A percentile compares a stretch with the other conserved stretches of the same genome.
These are phyloP conservation scores for Serinus canaria DNA, from an alignment of 2,113 vertebrate species.

Conservation along the genomic window DNA sequence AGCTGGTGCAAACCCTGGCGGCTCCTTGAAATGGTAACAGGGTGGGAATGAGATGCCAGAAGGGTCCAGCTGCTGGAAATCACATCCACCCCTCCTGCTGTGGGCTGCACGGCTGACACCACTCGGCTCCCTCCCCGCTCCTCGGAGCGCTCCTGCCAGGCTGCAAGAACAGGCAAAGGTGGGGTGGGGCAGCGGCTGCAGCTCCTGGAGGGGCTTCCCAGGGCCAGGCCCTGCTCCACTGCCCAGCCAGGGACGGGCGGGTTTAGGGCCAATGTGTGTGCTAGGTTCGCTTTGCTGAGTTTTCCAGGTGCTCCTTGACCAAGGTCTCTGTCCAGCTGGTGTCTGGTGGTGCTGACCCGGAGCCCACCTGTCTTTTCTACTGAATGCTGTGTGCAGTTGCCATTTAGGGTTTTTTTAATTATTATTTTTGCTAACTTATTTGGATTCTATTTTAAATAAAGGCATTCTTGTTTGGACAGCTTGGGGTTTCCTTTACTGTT, in stretches of 20 bases:
- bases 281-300: conserved; percentile 39
- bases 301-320: conserved; percentile 85
- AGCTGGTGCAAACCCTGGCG: background rate
- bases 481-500: background rate
- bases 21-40: background rate
- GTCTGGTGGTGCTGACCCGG: background rate
- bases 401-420: conserved; percentile 78
- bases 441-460: conserved; percentile 90
- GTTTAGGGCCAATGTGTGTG: conserved; percentile 69
- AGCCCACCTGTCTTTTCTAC: conserved; percentile 61
- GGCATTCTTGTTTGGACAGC: conserved; percentile 77
- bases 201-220: background rate
- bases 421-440: conserved; percentile 95
- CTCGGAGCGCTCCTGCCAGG: background rate
- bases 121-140: background rate
- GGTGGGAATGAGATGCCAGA: background rate
- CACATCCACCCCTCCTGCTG: background rate
- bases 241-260: background rate
- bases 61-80: background rate
- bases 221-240: conserved; percentile 37
- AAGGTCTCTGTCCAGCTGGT: conserved; percentile 80
- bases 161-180: background rate
- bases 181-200: background rate
- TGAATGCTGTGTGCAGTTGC: conserved; percentile 83
- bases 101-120: background rate